Evolutionary conservation across 2,113 vertebrate genomes (phyloP), one percentile per base, ranked within the genome.

Genomic region (Mungos mungo): DNA sequence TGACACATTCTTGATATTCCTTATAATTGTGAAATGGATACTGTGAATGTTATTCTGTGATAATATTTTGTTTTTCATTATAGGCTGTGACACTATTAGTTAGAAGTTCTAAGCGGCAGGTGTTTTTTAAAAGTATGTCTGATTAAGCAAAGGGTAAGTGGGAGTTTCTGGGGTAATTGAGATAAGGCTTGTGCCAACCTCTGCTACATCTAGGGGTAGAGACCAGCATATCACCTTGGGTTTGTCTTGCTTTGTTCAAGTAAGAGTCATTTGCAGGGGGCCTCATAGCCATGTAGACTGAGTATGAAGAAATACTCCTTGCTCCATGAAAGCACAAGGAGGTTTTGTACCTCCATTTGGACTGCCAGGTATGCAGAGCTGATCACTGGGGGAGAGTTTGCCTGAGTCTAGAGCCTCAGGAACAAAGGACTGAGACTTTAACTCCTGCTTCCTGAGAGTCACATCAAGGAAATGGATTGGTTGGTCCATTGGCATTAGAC

Each of bases 221-320:
- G 11, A 82, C 23, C 23, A 88, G 52, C 13, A 47, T 21, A 47
- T 25, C 50, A 41, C 31, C 11, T 95, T 93, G 72, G 25, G 63
- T 83, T 35, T 96, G 88, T 83, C 35, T 94, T 85, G 65, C n/a
- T 85, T 90, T 77, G 38, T 90, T 68, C 80, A 90, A 80, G 50
- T 63, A 79, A 93, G 57, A 41, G 27, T 77, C n/a, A 71, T 96
- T 83, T 94, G 54, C 41, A 54, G 47, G 38, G 19, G 38, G 16
- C 31, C 47, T 85, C 52, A 84, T 60, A 47, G 74, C n/a, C 93
- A 90, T 5, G 13, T 45, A 93, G 5, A 38, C 25, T 89, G 71
- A 85, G 83, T 25, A 50, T 52, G 15, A 71, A 4, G 69, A 74
- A 66, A 72, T 23, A 35, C 5, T 93, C 50, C 66, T 90, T 93